Evolutionary conservation across 1,140 invertebrate species (phyloP).

Genomic region (Bicyclus anynana): DNA sequence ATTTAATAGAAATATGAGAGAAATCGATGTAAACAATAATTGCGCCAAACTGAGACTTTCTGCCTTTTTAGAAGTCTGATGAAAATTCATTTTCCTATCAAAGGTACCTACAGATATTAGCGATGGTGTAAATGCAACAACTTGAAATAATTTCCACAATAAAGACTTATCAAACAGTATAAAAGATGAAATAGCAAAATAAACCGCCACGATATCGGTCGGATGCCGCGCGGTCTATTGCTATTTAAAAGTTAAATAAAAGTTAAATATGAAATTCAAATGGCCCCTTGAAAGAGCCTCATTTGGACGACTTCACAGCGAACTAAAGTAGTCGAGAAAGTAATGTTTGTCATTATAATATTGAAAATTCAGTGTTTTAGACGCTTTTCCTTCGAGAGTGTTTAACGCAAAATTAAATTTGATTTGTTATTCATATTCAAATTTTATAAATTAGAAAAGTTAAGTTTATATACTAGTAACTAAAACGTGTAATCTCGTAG

Average conservation of each 20-base stretch:
- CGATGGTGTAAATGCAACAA: neutral
- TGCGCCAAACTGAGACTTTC: no score
- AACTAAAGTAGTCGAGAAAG: constrained; percentile 20
- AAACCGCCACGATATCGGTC: constrained; percentile 14
- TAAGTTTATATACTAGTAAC: no score
- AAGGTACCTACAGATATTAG: no score
- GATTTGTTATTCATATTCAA: no score
- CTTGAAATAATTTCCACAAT: neutral
- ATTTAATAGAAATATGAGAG: no score
- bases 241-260: constrained; percentile 35
- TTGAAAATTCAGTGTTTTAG: constrained; percentile 11
- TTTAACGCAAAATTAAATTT: no score
- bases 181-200: constrained; percentile 14
- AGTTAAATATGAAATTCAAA: constrained; percentile 39
- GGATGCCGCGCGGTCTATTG: constrained; percentile 6
- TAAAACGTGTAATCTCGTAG: no score
- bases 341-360: constrained; percentile 26
- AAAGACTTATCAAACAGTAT: constrained; percentile 21
- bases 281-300: constrained; percentile 29
- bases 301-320: constrained; percentile 31
- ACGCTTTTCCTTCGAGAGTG: no score
- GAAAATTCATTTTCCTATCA: no score
- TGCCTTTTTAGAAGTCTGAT: no score
- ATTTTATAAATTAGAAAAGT: no score
- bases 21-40: no score